A percentile compares a stretch with the other conserved stretches of the same genome.
Evolutionary conservation across 2,888 invertebrate species (phyloP).

Genomic region (Microplitis manilae): DNA sequence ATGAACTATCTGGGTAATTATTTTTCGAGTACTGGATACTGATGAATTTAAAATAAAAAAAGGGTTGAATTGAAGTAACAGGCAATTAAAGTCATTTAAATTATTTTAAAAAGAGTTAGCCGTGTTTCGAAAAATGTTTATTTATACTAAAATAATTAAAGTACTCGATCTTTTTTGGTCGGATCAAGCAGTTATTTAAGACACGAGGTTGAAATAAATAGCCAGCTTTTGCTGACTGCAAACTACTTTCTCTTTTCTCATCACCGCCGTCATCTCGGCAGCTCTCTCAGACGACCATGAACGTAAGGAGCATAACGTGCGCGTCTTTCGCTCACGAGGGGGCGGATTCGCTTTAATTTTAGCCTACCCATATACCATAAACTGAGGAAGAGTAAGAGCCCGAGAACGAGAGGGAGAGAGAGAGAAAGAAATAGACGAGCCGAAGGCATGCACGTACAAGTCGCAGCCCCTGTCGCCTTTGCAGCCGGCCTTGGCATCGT

Average conservation of each 20-base stretch:
- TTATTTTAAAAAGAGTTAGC: background rate
- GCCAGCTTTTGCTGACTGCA: slow-evolving; percentile 1
- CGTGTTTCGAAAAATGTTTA: background rate
- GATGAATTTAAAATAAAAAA: background rate
- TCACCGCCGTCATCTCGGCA: background rate
- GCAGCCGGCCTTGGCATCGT: slow-evolving; percentile 68
- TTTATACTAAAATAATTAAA: background rate
- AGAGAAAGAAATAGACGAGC: slow-evolving; percentile 50
- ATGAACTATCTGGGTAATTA: background rate
- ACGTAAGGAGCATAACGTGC: slow-evolving; percentile 26
- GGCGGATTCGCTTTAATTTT: slow-evolving; percentile 67
- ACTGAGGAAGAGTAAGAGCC: slow-evolving; percentile 36
- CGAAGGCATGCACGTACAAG: slow-evolving; percentile 64
- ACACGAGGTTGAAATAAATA: background rate
- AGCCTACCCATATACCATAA: slow-evolving; percentile 56
- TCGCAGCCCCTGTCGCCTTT: slow-evolving; percentile 53
- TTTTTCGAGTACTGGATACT: background rate
- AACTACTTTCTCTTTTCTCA: slow-evolving; percentile 1
- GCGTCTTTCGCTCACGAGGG: slow-evolving; percentile 40
- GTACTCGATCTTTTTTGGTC: background rate
- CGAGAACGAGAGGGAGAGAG: slow-evolving; percentile 10
- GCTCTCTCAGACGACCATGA: slow-evolving; percentile 18
- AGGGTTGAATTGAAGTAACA: background rate
- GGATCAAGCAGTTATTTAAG: background rate
- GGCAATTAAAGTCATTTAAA: background rate